Evolutionary conservation across 2,797 vertebrate genomes (phyloP).

Genomic region (Lateolabrax maculatus): DNA sequence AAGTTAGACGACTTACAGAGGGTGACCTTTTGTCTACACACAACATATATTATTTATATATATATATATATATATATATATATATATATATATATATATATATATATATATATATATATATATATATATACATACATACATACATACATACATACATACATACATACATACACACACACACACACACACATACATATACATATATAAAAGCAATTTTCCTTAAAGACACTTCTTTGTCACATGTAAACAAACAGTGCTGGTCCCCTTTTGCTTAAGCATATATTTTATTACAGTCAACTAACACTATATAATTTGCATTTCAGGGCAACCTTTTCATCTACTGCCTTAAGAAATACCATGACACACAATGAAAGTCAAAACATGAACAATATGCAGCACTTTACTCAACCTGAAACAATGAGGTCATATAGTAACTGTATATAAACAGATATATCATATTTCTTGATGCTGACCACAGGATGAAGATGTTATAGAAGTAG

Average conservation of each 20-base stretch:
- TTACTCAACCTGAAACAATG: conserved; percentile 14
- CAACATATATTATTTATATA: not conserved
- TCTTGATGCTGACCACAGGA: conserved; percentile 33
- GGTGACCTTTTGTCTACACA: not conserved
- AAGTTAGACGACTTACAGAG: conserved; percentile 20
- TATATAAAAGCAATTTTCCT: not conserved
- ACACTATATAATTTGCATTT: conserved; percentile 19
- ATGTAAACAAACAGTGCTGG: not conserved
- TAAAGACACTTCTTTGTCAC: not conserved
- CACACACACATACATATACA: too few species aligned
- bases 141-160: too few species aligned
- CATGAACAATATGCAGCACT: conserved; percentile 13
- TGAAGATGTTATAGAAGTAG: conserved; percentile 39
- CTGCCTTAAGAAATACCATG: conserved; percentile 23
- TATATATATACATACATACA: too few species aligned
- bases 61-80: too few species aligned
- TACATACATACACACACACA: too few species aligned
- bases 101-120: too few species aligned
- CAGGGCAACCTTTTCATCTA: not conserved
- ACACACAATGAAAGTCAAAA: conserved; percentile 11
- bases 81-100: too few species aligned
- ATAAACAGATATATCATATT: conserved; percentile 27
- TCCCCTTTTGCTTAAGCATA: not conserved
- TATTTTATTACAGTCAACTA: not conserved
- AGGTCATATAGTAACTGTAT: conserved; percentile 22